Evolutionary conservation across 92 coral and sea anemone species (phyloP).

Genomic region (Epizoanthus ramosus): DNA sequence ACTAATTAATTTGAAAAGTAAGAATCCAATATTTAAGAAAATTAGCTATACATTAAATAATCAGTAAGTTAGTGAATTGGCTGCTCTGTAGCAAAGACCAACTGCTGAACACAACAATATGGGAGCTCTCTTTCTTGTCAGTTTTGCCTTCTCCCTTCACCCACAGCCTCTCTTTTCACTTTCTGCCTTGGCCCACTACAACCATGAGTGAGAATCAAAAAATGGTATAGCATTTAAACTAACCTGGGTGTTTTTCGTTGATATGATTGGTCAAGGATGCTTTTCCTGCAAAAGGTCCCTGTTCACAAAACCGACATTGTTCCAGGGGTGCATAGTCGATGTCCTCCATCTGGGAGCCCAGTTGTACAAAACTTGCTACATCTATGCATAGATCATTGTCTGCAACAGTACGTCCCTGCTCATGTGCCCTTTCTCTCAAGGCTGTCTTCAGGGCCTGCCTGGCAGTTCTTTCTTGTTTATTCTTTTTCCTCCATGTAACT

Average conservation of each 20-base stretch:
- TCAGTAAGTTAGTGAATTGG: no score
- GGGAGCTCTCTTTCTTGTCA: no score
- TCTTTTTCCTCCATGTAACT: constrained; percentile 16
- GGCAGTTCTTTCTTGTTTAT: neutral
- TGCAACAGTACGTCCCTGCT: neutral
- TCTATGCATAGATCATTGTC: constrained; percentile 28
- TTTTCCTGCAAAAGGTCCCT: constrained; percentile 20
- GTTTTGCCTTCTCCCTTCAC: no score
- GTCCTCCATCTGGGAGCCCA: constrained; percentile 33
- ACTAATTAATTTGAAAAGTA: no score
- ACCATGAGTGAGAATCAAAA: neutral
- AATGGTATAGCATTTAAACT: neutral
- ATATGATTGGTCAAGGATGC: neutral
- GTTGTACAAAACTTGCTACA: constrained; percentile 27
- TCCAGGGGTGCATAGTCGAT: constrained; percentile 15
- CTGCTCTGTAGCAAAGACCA: no score
- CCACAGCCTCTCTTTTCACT: no score
- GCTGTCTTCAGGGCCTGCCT: neutral
- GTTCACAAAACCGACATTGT: neutral
- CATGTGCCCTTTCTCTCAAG: neutral
- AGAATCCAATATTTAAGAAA: no score
- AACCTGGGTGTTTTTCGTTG: constrained; percentile 19
- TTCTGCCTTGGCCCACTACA: no score
- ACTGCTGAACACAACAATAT: no score
- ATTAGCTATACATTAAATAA: no score